phyloP scores from a whole-genome alignment of 2,113 vertebrate species.

The Onychorhynchus coronatus region DNA sequence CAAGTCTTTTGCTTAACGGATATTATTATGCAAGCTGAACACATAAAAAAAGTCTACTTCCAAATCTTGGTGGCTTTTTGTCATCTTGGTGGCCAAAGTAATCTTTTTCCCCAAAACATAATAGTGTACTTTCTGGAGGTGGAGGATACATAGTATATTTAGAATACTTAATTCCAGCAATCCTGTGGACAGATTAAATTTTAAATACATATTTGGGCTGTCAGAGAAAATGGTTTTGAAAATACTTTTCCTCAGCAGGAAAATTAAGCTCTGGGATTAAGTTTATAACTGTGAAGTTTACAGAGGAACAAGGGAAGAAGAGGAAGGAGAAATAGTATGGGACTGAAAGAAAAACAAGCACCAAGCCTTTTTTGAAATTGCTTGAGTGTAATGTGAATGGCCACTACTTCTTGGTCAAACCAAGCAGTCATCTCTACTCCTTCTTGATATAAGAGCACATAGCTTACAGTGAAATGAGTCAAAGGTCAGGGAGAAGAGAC shows the following conservation, averaged over 20 bases:
- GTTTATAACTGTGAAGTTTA: neutral
- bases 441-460: neutral
- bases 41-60: rapidly evolving
- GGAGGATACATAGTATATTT: neutral
- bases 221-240: neutral
- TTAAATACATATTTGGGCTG: neutral
- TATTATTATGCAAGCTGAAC: neutral
- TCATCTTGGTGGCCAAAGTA: neutral
- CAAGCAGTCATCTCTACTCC: neutral
- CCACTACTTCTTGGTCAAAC: neutral
- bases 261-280: neutral
- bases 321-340: neutral
- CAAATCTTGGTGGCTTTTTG: neutral
- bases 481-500: neutral
- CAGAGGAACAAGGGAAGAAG: neutral
- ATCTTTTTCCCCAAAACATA: neutral
- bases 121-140: neutral
- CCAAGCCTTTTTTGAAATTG: neutral
- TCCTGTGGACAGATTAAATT: neutral
- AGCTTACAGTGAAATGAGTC: neutral
- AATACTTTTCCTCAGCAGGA: neutral
- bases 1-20: neutral
- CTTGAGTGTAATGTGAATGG: neutral
- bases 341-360: neutral
- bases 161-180: neutral